A percentile compares a stretch with the other conserved stretches of the same genome.
phyloP scores from a whole-genome alignment of 2,797 vertebrate genomes.

The Neoniphon sammara region DNA sequence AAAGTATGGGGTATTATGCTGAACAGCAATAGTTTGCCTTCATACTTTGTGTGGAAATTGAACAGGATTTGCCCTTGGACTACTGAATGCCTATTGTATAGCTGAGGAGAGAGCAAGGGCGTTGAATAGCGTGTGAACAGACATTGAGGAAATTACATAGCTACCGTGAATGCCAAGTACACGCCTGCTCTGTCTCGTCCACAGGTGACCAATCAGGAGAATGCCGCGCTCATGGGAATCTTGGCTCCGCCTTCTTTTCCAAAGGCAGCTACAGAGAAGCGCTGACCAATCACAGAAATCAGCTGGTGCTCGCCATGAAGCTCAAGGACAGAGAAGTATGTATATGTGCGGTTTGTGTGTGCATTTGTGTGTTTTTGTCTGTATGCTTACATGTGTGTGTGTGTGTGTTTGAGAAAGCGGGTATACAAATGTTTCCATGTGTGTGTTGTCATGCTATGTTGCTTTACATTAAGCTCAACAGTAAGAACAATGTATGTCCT shows the following conservation, averaged over 20 bases:
- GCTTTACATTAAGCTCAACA: too few relatives aligned
- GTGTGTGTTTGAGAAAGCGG: slow-evolving; percentile 2
- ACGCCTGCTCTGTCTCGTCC: neutral
- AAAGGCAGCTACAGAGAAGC: slow-evolving; percentile 96
- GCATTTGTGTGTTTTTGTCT: neutral
- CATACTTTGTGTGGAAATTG: too few relatives aligned
- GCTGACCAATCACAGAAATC: slow-evolving; percentile 95
- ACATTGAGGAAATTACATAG: neutral
- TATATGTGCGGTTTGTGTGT: neutral
- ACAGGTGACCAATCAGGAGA: slow-evolving; percentile 96
- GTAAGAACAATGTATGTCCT: too few relatives aligned
- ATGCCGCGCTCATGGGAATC: slow-evolving; percentile 95
- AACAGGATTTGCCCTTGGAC: too few relatives aligned
- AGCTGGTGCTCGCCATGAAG: slow-evolving; percentile 97
- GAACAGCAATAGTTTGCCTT: too few relatives aligned
- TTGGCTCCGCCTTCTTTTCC: slow-evolving; percentile 98
- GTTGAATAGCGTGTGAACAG: accelerated
- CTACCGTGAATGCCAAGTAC: neutral
- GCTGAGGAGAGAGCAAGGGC: too few relatives aligned
- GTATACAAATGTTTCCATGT: neutral
- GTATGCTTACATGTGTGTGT: slow-evolving; percentile 8
- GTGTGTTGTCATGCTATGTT: too few relatives aligned
- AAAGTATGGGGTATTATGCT: too few relatives aligned
- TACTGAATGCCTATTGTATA: too few relatives aligned
- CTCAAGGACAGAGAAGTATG: slow-evolving; percentile 93